Base-by-base conservation (phyloP, 2,797 vertebrate species). In the Neostethus bicornis region DNA sequence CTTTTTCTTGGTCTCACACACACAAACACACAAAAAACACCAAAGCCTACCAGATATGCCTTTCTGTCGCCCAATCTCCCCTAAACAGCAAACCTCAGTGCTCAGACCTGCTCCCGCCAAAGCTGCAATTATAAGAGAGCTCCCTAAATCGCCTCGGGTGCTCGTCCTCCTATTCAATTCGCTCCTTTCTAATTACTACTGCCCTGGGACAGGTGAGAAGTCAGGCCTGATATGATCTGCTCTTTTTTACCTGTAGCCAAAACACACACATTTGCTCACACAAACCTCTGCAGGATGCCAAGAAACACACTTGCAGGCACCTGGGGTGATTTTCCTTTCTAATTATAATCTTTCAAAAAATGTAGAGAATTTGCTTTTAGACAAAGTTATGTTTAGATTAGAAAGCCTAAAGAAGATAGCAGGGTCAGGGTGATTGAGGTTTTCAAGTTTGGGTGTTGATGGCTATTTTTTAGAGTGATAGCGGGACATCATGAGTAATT, bases 131-230 rank as follows among this genome's bases (percentile, higher is more conserved):
- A 94, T 85, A 89, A 79, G 86, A 92, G 90, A 68, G 87, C 75
- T 90, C 91, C 78, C 88, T 87, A 90, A 92, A 91, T 83, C 64
- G 89, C 92, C 83, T 29, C 32, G 67, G 90, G 93, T 85, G 77
- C 85, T 90, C 59, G 83, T 85, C 85, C 75, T 75, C 73, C 84
- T 88, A 92, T 92, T 93, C 92, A 91, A 89, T 92, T 91, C 92
- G 90, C 92, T 93, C 89, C 92, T 87, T 91, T 93, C 89, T 95
- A 95, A 96, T 95, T 94, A 95, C 61, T 48, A 66, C 84, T 78
- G 92, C 91, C 92, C 84, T 57, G 73, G 92, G 92, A 93, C 91
- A 92, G 92, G 94, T 94, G 91, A 95, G 90, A 93, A 95, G 93
- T 92, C 90, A 88, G 90, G 63, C 85, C 78, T 65, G 93, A 93